Conservation (phyloP, 23 tunicate species). For the Clavelina lepadiformis region DNA sequence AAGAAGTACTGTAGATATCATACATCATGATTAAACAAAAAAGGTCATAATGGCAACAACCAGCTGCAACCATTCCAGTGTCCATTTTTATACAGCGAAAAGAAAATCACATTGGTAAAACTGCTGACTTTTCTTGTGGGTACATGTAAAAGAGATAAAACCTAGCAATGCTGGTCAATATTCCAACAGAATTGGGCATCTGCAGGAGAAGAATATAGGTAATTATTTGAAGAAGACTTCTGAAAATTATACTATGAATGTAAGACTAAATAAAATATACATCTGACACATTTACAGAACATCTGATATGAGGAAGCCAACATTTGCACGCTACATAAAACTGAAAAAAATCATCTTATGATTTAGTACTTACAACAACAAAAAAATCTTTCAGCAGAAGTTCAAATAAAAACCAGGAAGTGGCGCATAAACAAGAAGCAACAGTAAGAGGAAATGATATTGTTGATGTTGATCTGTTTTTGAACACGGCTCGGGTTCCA, state of each 20-base stretch:
- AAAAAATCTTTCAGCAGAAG: constrained; percentile 22
- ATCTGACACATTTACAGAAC: no score
- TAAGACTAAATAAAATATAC: no score
- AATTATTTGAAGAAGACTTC: background rate
- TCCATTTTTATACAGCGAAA: no score
- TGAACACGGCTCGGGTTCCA: no score
- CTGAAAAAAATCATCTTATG: background rate
- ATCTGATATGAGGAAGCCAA: background rate
- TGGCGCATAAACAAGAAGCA: constrained; percentile 38
- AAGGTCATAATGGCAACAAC: no score
- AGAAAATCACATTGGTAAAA: constrained; percentile 1
- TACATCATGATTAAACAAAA: no score
- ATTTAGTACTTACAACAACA: constrained; percentile 33
- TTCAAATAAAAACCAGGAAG: constrained; percentile 44
- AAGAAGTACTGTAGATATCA: no score
- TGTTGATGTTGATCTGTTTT: constrained; percentile 29
- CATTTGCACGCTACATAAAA: background rate
- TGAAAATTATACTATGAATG: background rate
- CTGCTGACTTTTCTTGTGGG: constrained; percentile 3
- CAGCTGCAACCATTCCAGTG: no score
- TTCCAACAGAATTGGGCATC: constrained; percentile 58
- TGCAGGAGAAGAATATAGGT: background rate
- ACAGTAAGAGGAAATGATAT: constrained; percentile 65
- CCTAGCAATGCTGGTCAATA: constrained; percentile 42
- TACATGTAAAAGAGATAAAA: constrained; percentile 54